A percentile compares a stretch with the other conserved stretches of the same genome.
Evolutionary conservation across 1,140 invertebrate species (phyloP).

Genomic region (Anastrepha obliqua): DNA sequence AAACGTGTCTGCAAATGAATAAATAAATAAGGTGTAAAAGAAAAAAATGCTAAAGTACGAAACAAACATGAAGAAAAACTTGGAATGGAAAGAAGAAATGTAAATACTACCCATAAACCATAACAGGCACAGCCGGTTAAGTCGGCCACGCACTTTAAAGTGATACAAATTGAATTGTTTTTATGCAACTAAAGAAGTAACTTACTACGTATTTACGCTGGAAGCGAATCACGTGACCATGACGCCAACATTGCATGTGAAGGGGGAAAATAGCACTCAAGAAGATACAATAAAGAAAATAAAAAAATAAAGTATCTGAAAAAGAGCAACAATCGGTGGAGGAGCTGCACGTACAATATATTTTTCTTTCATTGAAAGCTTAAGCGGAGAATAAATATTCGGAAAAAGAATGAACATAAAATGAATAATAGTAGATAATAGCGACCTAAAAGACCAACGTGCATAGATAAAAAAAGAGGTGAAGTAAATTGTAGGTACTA

Average conservation of each 20-base stretch:
- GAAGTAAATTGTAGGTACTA: not conserved
- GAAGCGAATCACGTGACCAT: slow-evolving; percentile 71
- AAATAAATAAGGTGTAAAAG: not conserved
- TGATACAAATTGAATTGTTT: slow-evolving; percentile 73
- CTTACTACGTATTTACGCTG: not conserved
- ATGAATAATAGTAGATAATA: not conserved
- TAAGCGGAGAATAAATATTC: not conserved
- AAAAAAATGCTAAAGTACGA: not conserved
- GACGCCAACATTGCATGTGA: slow-evolving; percentile 64
- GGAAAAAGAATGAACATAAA: not conserved
- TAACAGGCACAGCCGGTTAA: not conserved
- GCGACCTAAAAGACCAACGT: not conserved
- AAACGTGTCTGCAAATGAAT: not conserved
- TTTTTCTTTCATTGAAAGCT: not conserved
- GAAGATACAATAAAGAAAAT: slow-evolving; percentile 58
- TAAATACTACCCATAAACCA: not conserved
- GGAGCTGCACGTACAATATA: not conserved
- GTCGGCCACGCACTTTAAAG: not conserved
- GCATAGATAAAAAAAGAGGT: not conserved
- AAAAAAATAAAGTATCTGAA: not conserved
- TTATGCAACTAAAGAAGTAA: slow-evolving; percentile 51
- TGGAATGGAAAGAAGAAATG: not conserved
- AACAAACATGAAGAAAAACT: not conserved
- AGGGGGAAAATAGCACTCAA: slow-evolving; percentile 54
- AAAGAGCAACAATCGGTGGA: not conserved